Percentiles rank a stretch among this genome's conserved stretches.
Evolutionary conservation across 2,888 invertebrate species (phyloP).

Genomic region (Sarcophaga variegata): DNA sequence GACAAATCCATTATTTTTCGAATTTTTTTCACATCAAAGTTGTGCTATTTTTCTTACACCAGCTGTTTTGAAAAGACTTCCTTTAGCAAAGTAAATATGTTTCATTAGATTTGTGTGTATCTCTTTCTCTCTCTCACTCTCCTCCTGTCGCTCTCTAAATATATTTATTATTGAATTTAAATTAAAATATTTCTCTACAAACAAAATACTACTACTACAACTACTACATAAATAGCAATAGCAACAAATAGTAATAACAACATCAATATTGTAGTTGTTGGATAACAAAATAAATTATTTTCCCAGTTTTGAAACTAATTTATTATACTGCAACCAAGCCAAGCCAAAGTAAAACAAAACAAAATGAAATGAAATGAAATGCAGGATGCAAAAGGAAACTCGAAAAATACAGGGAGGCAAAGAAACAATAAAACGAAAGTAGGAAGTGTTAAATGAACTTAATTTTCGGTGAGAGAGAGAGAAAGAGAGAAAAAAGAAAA

Average conservation of each 20-base stretch:
- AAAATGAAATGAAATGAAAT: background rate
- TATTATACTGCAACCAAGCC: conserved; percentile 49
- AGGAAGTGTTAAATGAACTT: conserved; percentile 52
- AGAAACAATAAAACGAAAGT: background rate
- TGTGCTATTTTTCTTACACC: background rate
- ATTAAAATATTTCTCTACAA: conserved; percentile 36
- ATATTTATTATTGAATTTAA: conserved; percentile 60
- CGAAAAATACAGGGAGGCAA: background rate
- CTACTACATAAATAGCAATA: background rate
- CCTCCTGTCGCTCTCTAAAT: background rate
- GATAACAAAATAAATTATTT: conserved; percentile 60
- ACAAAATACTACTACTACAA: background rate
- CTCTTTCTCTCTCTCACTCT: background rate
- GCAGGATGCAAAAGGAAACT: background rate
- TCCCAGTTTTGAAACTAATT: conserved; percentile 50
- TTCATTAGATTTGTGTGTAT: background rate
- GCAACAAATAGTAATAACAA: background rate
- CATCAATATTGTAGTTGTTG: conserved; percentile 27
- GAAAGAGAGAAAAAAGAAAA: too few relatives aligned
- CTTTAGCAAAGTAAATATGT: background rate
- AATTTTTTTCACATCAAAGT: too few relatives aligned
- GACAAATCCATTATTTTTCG: too few relatives aligned
- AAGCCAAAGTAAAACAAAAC: background rate
- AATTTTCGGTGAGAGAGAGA: conserved; percentile 3
- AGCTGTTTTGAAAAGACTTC: background rate